These are phyloP conservation scores for Ascaphus truei DNA, from an alignment of 2,113 vertebrate genomes.

Conservation along the genomic window DNA sequence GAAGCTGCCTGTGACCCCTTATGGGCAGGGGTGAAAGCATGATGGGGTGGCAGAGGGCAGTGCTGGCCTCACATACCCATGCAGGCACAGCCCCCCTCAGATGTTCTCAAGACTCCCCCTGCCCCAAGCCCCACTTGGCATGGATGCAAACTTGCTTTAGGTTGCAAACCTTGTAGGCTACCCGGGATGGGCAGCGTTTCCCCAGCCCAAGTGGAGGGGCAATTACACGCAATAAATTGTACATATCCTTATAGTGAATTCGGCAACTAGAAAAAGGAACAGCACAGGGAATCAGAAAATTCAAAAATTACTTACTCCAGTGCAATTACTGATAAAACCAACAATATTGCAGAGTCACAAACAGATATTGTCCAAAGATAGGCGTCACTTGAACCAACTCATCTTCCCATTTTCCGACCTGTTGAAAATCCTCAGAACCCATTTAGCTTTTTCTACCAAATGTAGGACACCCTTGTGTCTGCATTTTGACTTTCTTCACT, in stretches of 20 bases:
- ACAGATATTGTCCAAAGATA: too few species aligned
- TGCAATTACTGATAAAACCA: too few species aligned
- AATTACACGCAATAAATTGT: constrained; percentile 94
- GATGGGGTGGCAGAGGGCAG: constrained; percentile 22
- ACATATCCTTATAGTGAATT: constrained; percentile 97
- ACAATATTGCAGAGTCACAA: too few species aligned
- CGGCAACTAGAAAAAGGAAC: constrained; percentile 90
- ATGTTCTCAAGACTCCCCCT: neutral
- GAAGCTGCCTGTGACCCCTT: constrained; percentile 12
- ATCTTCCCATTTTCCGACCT: too few species aligned
- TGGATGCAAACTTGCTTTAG: constrained; percentile 64
- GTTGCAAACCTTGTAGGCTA: constrained; percentile 97
- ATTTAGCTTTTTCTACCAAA: too few species aligned
- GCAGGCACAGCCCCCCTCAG: constrained; percentile 65
- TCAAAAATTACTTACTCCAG: too few species aligned
- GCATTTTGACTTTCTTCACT: too few species aligned
- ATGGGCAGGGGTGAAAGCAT: constrained; percentile 16
- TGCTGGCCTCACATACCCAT: constrained; percentile 59
- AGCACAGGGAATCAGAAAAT: constrained; percentile 46
- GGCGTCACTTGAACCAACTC: too few species aligned
- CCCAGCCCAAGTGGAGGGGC: constrained; percentile 95
- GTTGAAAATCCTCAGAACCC: too few species aligned
- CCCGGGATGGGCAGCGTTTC: constrained; percentile 95
- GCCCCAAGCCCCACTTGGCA: constrained; percentile 38
- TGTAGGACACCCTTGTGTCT: too few species aligned